Conservation (phyloP, 2,888 invertebrate species). For the Macrophya alboannulata region DNA sequence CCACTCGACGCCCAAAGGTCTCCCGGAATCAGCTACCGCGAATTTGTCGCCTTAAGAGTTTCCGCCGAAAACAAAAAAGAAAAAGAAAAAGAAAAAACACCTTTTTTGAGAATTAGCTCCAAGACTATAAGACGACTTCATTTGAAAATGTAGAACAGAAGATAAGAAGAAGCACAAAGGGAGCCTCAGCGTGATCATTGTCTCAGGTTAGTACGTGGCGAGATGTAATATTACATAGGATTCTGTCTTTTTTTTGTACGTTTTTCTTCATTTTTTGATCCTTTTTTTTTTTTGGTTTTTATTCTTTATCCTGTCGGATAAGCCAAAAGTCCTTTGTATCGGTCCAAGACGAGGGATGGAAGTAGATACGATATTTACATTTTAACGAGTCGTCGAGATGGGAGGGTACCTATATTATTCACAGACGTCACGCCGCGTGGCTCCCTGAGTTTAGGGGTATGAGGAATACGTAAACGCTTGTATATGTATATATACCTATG, state of each 20-base stretch:
- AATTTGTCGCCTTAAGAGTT: constrained; percentile 4
- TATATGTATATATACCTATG: neutral
- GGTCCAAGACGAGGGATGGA: constrained; percentile 31
- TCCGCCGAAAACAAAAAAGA: no score
- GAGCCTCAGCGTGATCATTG: neutral
- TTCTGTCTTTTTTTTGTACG: neutral
- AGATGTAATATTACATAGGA: neutral
- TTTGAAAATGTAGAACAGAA: constrained; percentile 18
- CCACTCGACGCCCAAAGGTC: neutral
- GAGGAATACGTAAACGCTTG: constrained; percentile 24
- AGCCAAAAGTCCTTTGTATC: constrained; percentile 44
- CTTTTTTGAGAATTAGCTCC: constrained; percentile 21
- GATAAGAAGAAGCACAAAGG: neutral
- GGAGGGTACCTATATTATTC: constrained; percentile 44
- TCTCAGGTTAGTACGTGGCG: constrained; percentile 1
- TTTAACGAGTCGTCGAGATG: constrained; percentile 46
- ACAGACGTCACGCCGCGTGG: constrained; percentile 48
- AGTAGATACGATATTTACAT: constrained; percentile 42
- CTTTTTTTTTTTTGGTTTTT: neutral
- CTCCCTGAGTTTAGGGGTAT: neutral
- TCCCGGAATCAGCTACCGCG: neutral
- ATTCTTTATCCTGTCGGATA: constrained; percentile 18
- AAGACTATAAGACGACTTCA: neutral
- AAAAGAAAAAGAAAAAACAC: neutral
- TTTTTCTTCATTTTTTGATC: neutral